Evolutionary conservation across 1,140 invertebrate species (phyloP).

Genomic region (Drosophila gunungcola): DNA sequence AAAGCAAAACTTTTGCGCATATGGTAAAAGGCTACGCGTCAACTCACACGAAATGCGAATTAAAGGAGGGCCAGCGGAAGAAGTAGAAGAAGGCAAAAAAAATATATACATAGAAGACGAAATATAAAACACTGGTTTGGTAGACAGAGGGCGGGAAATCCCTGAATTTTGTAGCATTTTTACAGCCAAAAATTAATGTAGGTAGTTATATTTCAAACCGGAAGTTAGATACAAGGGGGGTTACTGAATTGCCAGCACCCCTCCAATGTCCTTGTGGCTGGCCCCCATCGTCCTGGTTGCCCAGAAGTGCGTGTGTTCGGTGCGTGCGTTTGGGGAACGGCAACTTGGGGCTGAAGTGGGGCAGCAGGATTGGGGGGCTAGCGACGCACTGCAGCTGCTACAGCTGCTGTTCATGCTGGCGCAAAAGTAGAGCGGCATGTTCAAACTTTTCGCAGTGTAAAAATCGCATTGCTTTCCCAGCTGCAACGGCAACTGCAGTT

Average conservation of each 20-base stretch:
- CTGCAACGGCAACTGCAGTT: conserved; percentile 45
- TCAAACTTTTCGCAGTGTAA: conserved; percentile 78
- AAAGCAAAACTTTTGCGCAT: conserved; percentile 74
- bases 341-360: conserved; percentile 52
- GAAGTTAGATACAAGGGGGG: conserved; percentile 47
- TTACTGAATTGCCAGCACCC: conserved; percentile 24
- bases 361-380: conserved; percentile 14
- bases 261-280: conserved; percentile 32
- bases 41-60: conserved; percentile 83
- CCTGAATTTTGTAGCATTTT: conserved; percentile 64
- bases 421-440: conserved; percentile 77
- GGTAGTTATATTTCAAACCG: conserved; percentile 32
- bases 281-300: conserved; percentile 62
- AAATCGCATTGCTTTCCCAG: conserved; percentile 69
- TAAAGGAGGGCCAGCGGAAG: conserved; percentile 49
- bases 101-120: conserved; percentile 3
- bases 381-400: conserved; percentile 25
- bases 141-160: conserved; percentile 17
- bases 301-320: conserved; percentile 74
- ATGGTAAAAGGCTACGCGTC: conserved; percentile 77
- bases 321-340: conserved; percentile 49
- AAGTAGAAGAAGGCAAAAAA: conserved; percentile 14
- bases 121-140: conserved; percentile 9
- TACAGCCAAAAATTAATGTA: conserved; percentile 41
- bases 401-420: conserved; percentile 67